Base-by-base conservation (phyloP, 2,797 vertebrate species). In the Poeciliopsis gracilis region DNA sequence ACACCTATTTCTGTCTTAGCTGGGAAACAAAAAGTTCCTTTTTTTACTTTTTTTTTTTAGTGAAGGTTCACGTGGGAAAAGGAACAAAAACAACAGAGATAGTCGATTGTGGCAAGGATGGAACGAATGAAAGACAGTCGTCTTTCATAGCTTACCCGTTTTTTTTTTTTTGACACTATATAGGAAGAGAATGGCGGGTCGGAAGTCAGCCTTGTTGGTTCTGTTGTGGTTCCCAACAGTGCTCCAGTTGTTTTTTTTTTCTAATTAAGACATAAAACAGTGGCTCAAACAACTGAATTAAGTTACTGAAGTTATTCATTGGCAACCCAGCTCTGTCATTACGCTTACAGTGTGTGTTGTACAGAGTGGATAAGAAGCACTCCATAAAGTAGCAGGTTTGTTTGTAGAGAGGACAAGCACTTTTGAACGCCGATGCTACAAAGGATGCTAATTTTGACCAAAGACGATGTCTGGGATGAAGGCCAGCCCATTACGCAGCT, bases 1-100 rank as follows among this genome's bases (percentile, higher is more conserved):
- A 91, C 86, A 88, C 90, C 91, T 92, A 93, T 94, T 94, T 94
- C 86, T 91, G 92, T 92, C 90, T 81, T 15, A 59, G 83, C 88
- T 91, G 90, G 90, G 91, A 90, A 92, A 85, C 79, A 77, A 83
- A 87, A 82, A 87, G 76, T 69, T 75, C 72, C 73, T 8, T 9
- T 49, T 53, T 3, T 25, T 25, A 2, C 3, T 0, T 9, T 3
- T 51, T 3, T 51, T 51, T 51, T 51, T 79, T 10, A 77, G 84
- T 77, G 20, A 28, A 77, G 47, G 55, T 82, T 33, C 55, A 61
- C 77, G 76, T 89, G 84, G 79, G 88, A 84, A 87, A 82, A 73
- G 75, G 38, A 83, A 77, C 30, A 82, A 77, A 75, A 83, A 53
- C 75, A 82, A 57, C 80, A 83, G 74, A 78, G 79, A 90, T 84